Conservation (phyloP, 2,797 vertebrate species). For the Melanotaenia nigrans region DNA sequence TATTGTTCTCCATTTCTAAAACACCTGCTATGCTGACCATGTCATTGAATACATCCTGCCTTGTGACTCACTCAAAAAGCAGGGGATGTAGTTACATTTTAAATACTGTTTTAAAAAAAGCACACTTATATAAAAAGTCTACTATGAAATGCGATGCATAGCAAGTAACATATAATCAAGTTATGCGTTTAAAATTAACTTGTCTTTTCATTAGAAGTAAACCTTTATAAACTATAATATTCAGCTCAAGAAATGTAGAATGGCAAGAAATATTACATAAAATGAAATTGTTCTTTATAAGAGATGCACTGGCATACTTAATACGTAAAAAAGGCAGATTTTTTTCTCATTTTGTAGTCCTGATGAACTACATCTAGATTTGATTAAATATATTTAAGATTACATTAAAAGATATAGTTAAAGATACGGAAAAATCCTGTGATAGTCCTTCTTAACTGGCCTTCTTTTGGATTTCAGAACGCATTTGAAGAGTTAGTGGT, state of each 20-base stretch:
- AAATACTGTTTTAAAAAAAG: no score
- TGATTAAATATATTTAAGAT: not conserved
- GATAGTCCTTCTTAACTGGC: not conserved
- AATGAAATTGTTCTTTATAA: not conserved
- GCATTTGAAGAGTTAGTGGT: not conserved
- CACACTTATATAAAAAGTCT: no score
- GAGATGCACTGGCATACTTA: not conserved
- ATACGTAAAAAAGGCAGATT: not conserved
- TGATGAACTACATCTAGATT: not conserved
- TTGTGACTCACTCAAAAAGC: no score
- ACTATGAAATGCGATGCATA: no score
- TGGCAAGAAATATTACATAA: not conserved
- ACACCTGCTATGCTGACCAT: no score
- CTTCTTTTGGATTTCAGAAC: not conserved
- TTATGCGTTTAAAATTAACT: no score
- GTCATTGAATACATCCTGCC: no score
- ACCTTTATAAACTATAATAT: not conserved
- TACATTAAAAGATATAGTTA: not conserved
- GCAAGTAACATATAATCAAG: no score
- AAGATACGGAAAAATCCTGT: not conserved
- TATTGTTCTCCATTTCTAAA: no score
- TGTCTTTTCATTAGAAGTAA: not conserved
- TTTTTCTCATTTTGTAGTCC: not conserved
- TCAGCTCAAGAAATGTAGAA: not conserved
- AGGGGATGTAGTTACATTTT: no score